Conservation (phyloP, 1,140 invertebrate genomes). For the Geopemphigus sp. region DNA sequence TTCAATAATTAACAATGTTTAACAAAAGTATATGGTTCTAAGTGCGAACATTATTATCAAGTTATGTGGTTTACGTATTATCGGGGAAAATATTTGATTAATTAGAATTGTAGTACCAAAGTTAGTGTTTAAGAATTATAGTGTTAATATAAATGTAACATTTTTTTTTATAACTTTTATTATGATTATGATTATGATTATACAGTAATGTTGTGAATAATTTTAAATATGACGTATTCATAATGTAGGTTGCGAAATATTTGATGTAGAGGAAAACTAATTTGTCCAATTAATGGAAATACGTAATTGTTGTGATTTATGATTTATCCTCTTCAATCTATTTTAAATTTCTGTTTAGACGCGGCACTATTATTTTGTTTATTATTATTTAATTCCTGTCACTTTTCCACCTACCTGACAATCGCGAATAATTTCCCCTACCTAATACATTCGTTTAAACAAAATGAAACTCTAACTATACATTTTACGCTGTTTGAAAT, state of each 20-base stretch:
- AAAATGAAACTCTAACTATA: too few relatives aligned
- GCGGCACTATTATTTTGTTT: background rate
- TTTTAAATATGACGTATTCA: constrained; percentile 34
- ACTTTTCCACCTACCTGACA: too few relatives aligned
- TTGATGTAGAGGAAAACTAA: background rate
- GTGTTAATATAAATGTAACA: background rate
- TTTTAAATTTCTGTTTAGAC: background rate
- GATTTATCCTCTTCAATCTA: background rate
- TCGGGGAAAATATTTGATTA: constrained; percentile 1
- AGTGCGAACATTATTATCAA: background rate
- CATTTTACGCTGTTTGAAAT: constrained; percentile 8
- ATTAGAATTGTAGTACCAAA: constrained; percentile 30
- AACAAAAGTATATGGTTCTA: background rate
- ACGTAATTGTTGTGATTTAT: background rate
- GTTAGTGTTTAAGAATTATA: background rate
- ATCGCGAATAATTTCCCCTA: too few relatives aligned
- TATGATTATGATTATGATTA: background rate
- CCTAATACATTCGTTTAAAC: too few relatives aligned
- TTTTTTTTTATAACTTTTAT: background rate
- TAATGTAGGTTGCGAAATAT: constrained; percentile 24
- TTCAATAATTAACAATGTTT: background rate
- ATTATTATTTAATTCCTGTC: too few relatives aligned
- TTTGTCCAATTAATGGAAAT: background rate
- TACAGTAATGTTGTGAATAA: constrained; percentile 17
- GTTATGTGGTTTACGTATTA: background rate